A percentile compares a stretch with the other conserved stretches of the same genome.
phyloP scores from a whole-genome alignment of 2,888 invertebrate genomes.

The Iphiclides podalirius region DNA sequence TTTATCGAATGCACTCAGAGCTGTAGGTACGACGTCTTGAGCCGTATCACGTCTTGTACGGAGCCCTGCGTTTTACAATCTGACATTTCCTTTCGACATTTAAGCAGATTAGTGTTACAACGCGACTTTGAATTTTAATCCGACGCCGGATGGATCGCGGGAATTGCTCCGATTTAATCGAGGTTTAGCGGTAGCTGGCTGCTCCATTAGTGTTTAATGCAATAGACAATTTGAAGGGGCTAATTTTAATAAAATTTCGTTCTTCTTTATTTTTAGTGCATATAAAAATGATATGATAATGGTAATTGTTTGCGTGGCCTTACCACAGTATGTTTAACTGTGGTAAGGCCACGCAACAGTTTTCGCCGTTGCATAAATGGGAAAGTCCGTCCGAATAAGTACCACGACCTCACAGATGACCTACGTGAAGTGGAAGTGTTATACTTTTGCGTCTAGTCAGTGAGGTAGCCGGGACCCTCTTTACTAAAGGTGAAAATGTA shows the following conservation, averaged over 20 bases:
- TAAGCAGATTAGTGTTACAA: slow-evolving; percentile 77
- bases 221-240: slow-evolving; percentile 24
- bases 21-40: slow-evolving; percentile 61
- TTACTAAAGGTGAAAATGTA: no score
- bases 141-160: slow-evolving; percentile 72
- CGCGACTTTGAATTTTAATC: slow-evolving; percentile 73
- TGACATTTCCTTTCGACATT: slow-evolving; percentile 80
- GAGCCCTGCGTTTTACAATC: slow-evolving; percentile 74
- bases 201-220: slow-evolving; percentile 35
- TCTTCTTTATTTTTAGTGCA: not conserved
- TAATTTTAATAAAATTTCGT: not conserved
- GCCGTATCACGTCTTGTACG: slow-evolving; percentile 60
- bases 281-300: no score
- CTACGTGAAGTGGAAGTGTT: no score
- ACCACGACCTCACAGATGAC: no score
- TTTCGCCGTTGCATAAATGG: no score
- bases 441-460: no score
- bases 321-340: no score
- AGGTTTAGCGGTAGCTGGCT: slow-evolving; percentile 61
- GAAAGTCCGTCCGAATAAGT: no score
- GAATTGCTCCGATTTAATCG: slow-evolving; percentile 71
- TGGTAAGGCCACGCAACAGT: no score
- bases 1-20: slow-evolving; percentile 52
- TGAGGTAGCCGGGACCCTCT: no score
- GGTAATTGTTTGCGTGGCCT: no score